Evolutionary conservation across 2,797 vertebrate species (phyloP), one percentile per base, ranked within the genome.

Genomic region (Onychomys leucogaster): DNA sequence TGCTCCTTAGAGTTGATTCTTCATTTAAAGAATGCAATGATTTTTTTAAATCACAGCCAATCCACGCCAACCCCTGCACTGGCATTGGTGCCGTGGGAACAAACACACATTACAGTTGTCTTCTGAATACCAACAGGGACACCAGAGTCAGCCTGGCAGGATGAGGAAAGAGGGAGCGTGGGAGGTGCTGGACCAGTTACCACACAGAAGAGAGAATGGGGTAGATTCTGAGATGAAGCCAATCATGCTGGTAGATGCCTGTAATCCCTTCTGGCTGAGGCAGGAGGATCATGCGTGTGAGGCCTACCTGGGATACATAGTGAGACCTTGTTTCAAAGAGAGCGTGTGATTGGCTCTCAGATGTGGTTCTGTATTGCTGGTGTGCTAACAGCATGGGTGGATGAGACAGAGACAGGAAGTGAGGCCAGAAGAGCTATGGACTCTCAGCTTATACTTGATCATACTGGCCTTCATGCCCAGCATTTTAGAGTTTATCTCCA

Each of bases 341-440:
- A 76, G 4, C 61, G 14, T 16, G 4, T 69, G 84, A 2, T 25
- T 69, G 34, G 23, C 27, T 75, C 29, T 37, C 11, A 41, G 17
- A 2, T 11, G 1, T 34, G 7, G 21, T 0, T 78, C 83, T 11
- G 13, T 5, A 0, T 63, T 41, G 11, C 21, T 1, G 5, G 0
- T 10, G 27, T 10, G 12, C n/a, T n/a, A n/a, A n/a, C 3, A 57
- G 71, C 1, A 6, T 21, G 65, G 19, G 17, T 16, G 5, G 43
- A 9, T 16, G n/a, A 25, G 41, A 23, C 52, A 19, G 16, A 57
- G n/a, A 23, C 77, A 89, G 49, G 14, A 90, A 19, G 32, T 17
- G 43, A 43, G 12, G 34, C 37, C 5, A 19, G 84, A 37, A 94
- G 69, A 82, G 23, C 37, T 29, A 37, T 55, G 5, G 5, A 7